These are phyloP conservation scores for Prionailurus bengalensis DNA, from an alignment of 2,113 vertebrate species.

Conservation along the genomic window DNA sequence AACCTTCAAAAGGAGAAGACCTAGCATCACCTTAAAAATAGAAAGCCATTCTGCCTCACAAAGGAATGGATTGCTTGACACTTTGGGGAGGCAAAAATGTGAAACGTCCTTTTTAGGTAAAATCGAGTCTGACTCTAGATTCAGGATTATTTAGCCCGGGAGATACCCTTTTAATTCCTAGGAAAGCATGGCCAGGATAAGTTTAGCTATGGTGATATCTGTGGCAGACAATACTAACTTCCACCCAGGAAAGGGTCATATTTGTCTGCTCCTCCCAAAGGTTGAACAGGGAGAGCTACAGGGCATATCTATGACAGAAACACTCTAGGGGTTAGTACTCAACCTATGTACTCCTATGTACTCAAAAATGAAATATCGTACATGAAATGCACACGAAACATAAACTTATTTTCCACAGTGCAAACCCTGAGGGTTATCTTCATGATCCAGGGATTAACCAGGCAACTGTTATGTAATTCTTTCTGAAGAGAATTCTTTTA, in stretches of 20 bases:
- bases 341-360: neutral
- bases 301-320: conserved; percentile 39
- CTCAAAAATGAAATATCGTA: neutral
- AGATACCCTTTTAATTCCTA: neutral
- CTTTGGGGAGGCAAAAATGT: neutral
- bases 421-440: neutral
- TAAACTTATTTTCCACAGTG: neutral
- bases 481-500: neutral
- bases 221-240: neutral
- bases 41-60: neutral
- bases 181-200: neutral
- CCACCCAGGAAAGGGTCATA: neutral
- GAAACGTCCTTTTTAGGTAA: neutral
- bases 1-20: conserved; percentile 11
- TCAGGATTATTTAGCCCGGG: neutral
- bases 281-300: conserved; percentile 70
- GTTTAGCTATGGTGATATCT: neutral
- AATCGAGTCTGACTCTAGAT: neutral
- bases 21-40: neutral
- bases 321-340: conserved; percentile 55
- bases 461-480: neutral
- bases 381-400: neutral
- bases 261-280: conserved; percentile 13
- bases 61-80: neutral
- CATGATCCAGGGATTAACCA: neutral